Evolutionary conservation across 1,140 invertebrate genomes (phyloP).

Genomic region (Drosophila obscura): DNA sequence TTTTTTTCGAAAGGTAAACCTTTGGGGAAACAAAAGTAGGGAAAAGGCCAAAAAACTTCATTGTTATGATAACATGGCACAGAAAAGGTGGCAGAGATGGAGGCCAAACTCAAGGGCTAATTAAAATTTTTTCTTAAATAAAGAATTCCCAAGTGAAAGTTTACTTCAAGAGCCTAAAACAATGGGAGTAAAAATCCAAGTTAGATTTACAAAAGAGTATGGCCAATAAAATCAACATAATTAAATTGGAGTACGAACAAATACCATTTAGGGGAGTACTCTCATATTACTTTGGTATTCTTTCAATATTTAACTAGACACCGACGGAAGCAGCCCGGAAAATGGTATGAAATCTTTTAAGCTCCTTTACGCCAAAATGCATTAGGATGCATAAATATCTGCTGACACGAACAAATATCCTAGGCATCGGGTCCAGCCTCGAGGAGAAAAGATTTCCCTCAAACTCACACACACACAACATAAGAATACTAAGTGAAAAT

Average conservation of each 20-base stretch:
- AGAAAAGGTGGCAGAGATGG: neutral
- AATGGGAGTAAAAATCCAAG: neutral
- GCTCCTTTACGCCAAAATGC: slow-evolving; percentile 42
- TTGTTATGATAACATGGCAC: slow-evolving; percentile 30
- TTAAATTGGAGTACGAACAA: neutral
- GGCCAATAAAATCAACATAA: too few species aligned
- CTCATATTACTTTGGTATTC: slow-evolving; percentile 16
- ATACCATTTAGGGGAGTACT: slow-evolving; percentile 3
- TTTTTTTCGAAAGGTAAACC: neutral
- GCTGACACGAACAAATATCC: slow-evolving; percentile 48
- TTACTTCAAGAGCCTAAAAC: too few species aligned
- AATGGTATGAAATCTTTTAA: slow-evolving; percentile 27
- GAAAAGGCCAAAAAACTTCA: slow-evolving; percentile 4
- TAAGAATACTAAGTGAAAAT: slow-evolving; percentile 2
- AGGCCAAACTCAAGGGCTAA: neutral
- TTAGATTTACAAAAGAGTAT: too few species aligned
- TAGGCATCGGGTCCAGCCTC: slow-evolving; percentile 18
- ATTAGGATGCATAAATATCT: slow-evolving; percentile 53
- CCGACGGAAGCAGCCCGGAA: neutral
- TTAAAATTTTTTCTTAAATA: too few species aligned
- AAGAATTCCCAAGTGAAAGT: too few species aligned
- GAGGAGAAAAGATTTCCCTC: slow-evolving; percentile 25
- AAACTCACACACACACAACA: slow-evolving; percentile 24
- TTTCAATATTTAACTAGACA: slow-evolving; percentile 39
- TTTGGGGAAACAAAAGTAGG: slow-evolving; percentile 19